Evolutionary conservation across 2,797 vertebrate species (phyloP).

Genomic region (Spinibarbus caldwelli): DNA sequence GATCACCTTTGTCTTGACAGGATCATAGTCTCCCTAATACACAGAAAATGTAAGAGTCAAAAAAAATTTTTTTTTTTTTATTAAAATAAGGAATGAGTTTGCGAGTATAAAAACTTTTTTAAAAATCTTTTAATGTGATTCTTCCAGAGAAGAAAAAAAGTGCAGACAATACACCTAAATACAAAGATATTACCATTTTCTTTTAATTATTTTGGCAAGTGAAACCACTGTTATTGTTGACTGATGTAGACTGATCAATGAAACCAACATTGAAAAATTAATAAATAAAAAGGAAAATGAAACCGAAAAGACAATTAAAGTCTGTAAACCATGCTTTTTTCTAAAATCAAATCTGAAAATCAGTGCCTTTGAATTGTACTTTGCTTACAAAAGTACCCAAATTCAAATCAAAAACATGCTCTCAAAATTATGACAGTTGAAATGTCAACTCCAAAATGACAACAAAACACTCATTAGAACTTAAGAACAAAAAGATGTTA

Average conservation of each 20-base stretch:
- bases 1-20: constrained; percentile 87
- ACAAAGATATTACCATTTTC: neutral
- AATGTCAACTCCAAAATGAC: too few species aligned
- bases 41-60: neutral
- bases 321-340: neutral
- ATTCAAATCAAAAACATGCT: neutral
- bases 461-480: too few species aligned
- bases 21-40: constrained; percentile 89
- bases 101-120: neutral
- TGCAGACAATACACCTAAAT: neutral
- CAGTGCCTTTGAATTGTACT: neutral
- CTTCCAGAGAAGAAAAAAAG: neutral
- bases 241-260: neutral
- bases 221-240: neutral
- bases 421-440: neutral
- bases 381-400: neutral
- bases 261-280: neutral
- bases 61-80: neutral
- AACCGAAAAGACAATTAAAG: neutral
- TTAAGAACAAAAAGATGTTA: too few species aligned
- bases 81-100: neutral
- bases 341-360: neutral
- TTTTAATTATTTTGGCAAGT: neutral
- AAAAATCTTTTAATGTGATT: neutral
- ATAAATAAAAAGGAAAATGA: neutral